These are phyloP conservation scores for Lydus trimaculatus DNA, from an alignment of 2,888 invertebrate species.

Conservation along the genomic window DNA sequence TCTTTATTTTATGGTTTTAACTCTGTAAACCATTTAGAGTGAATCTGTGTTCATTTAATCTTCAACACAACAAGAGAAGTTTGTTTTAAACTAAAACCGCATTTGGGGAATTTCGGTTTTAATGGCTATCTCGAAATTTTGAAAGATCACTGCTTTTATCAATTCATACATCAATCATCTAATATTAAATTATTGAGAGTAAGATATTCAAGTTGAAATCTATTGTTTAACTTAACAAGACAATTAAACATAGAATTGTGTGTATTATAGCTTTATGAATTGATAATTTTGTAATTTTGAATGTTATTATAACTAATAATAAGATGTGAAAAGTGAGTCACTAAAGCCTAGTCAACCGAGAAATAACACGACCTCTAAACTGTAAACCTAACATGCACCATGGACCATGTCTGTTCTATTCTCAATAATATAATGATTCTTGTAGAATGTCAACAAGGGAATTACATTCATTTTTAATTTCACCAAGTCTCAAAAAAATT, in stretches of 20 bases:
- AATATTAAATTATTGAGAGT: too few relatives aligned
- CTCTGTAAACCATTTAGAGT: neutral
- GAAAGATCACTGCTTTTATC: too few relatives aligned
- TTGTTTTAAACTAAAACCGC: neutral
- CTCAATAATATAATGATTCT: neutral
- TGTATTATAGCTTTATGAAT: neutral
- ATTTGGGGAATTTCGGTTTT: neutral
- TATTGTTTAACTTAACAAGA: neutral
- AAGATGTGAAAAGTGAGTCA: conserved; percentile 42
- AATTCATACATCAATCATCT: too few relatives aligned
- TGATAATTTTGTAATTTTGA: neutral
- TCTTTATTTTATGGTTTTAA: neutral
- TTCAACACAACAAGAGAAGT: neutral
- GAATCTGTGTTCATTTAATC: neutral
- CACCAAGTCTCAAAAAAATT: neutral
- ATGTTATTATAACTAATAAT: conserved; percentile 32
- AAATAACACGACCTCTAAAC: conserved; percentile 37
- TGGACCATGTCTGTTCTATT: conserved; percentile 4
- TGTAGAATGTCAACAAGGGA: too few relatives aligned
- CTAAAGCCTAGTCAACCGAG: conserved; percentile 34
- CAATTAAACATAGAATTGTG: neutral
- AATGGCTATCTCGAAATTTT: too few relatives aligned
- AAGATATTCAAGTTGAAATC: neutral
- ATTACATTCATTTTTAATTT: neutral
- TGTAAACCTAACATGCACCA: conserved; percentile 18